Evolutionary conservation across 2,797 vertebrate genomes (phyloP).

Genomic region (Gadopsis marmoratus): DNA sequence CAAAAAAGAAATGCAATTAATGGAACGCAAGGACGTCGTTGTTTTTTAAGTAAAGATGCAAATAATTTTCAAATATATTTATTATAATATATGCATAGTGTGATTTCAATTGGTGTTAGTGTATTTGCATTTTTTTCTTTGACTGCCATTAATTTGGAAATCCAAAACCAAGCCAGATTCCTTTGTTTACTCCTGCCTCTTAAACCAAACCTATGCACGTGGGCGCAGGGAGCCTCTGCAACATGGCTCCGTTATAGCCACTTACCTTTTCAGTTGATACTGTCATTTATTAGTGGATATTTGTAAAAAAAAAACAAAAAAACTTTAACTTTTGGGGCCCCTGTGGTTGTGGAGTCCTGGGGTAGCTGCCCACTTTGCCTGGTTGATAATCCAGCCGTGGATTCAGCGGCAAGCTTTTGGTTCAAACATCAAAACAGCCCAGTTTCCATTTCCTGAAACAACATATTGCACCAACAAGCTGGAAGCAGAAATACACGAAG

Average conservation of each 20-base stretch:
- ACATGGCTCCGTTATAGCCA: neutral
- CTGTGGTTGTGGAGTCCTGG: neutral
- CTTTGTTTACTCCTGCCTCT: neutral
- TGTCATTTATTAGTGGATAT: neutral
- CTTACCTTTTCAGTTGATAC: neutral
- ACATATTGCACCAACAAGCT: neutral
- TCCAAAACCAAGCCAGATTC: neutral
- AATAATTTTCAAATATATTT: neutral
- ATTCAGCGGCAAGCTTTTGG: neutral
- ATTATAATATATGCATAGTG: neutral
- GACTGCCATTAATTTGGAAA: neutral
- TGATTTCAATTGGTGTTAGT: neutral
- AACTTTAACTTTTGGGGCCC: neutral
- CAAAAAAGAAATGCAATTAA: neutral
- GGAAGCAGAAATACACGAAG: slow-evolving; percentile 18
- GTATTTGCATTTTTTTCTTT: neutral
- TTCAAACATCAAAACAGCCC: neutral
- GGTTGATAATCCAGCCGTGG: neutral
- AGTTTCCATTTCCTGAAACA: slow-evolving; percentile 1
- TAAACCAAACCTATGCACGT: neutral
- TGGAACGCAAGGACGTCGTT: neutral
- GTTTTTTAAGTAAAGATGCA: slow-evolving; percentile 1
- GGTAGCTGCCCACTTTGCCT: neutral
- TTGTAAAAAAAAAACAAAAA: too few relatives aligned
- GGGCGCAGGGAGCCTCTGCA: neutral